Percentiles rank a stretch among this genome's conserved stretches.
Evolutionary conservation across 2,113 vertebrate species (phyloP).

Genomic region (Numenius arquata): DNA sequence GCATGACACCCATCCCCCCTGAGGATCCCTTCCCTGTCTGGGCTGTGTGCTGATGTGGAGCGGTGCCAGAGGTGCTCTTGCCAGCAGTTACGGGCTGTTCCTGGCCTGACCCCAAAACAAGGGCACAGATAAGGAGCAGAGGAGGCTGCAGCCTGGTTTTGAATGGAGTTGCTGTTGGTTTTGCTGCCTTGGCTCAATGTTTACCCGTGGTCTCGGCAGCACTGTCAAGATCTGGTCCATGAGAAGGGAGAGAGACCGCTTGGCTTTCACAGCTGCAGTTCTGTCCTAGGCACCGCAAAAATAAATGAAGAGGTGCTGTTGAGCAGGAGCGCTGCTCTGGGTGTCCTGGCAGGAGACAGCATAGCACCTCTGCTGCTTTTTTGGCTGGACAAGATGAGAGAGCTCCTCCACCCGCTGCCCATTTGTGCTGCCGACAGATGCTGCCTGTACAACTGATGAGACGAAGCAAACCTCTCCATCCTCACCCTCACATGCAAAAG

Average conservation of each 20-base stretch:
- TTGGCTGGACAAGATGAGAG: not conserved
- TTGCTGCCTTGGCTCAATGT: not conserved
- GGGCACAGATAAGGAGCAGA: not conserved
- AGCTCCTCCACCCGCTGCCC: not conserved
- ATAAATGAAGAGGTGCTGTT: not conserved
- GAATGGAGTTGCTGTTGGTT: not conserved
- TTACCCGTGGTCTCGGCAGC: not conserved
- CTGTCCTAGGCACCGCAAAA: not conserved
- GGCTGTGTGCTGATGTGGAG: not conserved
- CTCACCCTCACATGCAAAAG: accelerated
- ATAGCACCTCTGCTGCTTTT: not conserved
- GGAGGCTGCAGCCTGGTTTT: not conserved
- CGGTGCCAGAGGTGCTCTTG: not conserved
- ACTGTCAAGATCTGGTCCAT: not conserved
- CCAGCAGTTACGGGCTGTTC: not conserved
- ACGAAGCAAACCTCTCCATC: not conserved
- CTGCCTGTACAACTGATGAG: not conserved
- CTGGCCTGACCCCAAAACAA: not conserved
- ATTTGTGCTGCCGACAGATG: not conserved
- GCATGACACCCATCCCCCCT: not conserved
- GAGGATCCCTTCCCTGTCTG: not conserved
- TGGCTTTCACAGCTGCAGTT: not conserved
- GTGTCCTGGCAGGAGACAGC: not conserved
- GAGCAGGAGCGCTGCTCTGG: not conserved
- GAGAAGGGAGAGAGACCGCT: not conserved